Conservation (phyloP, 2,113 vertebrate genomes). For the Verasper variegatus region DNA sequence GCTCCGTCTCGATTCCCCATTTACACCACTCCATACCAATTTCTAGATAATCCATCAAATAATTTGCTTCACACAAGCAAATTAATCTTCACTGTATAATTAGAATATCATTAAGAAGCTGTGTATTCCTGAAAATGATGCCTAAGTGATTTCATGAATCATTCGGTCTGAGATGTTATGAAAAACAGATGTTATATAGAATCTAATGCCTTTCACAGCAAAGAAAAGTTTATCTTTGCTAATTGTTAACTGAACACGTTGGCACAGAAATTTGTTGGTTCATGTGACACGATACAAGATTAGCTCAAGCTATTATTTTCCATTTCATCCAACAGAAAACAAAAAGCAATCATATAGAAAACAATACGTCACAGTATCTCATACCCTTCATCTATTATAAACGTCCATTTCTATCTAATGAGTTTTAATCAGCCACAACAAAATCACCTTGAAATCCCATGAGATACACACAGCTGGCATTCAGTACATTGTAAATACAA, state of each 20-base stretch:
- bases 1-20: slow-evolving; percentile 7
- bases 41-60: slow-evolving; percentile 65
- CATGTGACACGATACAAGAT: neutral
- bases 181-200: slow-evolving; percentile 9
- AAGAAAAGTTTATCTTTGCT: slow-evolving; percentile 37
- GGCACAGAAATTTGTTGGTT: slow-evolving; percentile 21
- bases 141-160: slow-evolving; percentile 67
- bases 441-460: too few species aligned
- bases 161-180: slow-evolving; percentile 32
- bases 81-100: slow-evolving; percentile 69
- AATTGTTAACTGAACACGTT: slow-evolving; percentile 25
- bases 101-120: slow-evolving; percentile 64
- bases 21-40: slow-evolving; percentile 44
- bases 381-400: too few species aligned
- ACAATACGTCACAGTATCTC: neutral
- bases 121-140: slow-evolving; percentile 56
- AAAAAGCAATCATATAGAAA: neutral
- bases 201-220: neutral
- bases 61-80: slow-evolving; percentile 49
- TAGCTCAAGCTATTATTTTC: slow-evolving; percentile 3
- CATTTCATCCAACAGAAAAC: slow-evolving; percentile 9
- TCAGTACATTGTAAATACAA: neutral
- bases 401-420: too few species aligned
- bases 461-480: neutral
- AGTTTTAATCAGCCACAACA: too few species aligned